Conservation (phyloP, 64 coral and sea anemone species). For the Stichodactyla mertensii region DNA sequence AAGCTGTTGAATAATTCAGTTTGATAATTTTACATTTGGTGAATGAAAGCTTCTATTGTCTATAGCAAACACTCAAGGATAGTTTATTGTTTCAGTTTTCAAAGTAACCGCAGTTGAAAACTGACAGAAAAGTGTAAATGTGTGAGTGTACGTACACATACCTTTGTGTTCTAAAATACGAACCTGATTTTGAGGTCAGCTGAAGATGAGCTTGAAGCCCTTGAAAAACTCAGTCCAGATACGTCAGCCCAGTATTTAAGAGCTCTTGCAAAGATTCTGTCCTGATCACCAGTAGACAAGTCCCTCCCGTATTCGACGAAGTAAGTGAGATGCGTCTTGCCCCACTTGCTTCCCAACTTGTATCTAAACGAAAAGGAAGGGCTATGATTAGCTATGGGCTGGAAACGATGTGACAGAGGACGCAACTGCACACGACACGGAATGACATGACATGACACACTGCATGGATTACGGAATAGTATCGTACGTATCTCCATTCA, state of each 20-base stretch:
- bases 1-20: conserved; percentile 30
- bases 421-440: no score
- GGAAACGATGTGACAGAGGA: no score
- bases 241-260: conserved; percentile 60
- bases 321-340: conserved; percentile 47
- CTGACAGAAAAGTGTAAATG: neutral
- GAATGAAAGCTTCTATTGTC: no score
- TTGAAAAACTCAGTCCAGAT: conserved; percentile 35
- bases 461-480: no score
- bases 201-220: neutral
- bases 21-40: neutral
- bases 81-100: neutral
- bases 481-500: no score
- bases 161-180: neutral
- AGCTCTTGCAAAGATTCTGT: conserved; percentile 47
- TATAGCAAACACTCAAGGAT: neutral
- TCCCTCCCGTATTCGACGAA: conserved; percentile 50
- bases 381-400: no score
- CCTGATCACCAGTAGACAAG: conserved; percentile 11
- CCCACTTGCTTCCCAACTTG: conserved; percentile 42
- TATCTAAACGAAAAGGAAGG: neutral
- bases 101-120: no score
- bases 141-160: neutral
- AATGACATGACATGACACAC: no score
- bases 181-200: conserved; percentile 71